Conservation (phyloP, 2,797 vertebrate genomes). For the Danio jaintianensis region DNA sequence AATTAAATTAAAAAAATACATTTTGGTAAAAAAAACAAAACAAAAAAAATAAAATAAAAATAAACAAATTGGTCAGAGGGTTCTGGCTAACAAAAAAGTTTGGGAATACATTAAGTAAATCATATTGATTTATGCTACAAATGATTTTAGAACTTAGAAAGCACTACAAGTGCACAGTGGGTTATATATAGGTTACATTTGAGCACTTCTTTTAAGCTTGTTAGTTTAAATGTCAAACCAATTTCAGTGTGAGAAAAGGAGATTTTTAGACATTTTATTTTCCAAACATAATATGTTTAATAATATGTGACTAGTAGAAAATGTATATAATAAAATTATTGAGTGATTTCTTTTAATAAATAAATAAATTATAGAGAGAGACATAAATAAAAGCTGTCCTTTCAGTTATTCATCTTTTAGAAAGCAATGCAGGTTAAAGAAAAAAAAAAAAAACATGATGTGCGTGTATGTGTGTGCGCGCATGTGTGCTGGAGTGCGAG, state of each 20-base stretch:
- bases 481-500: constrained; percentile 4
- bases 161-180: background rate
- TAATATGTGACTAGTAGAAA: too few species aligned
- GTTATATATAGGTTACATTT: background rate
- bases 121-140: background rate
- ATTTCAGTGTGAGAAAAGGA: background rate
- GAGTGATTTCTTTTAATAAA: constrained; percentile 7
- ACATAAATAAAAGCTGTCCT: constrained; percentile 6
- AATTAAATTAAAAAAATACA: too few species aligned
- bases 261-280: background rate
- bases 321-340: background rate
- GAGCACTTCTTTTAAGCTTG: background rate
- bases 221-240: constrained; percentile 3
- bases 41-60: too few species aligned
- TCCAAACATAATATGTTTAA: too few species aligned
- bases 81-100: background rate
- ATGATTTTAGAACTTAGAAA: background rate
- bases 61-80: too few species aligned
- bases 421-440: background rate
- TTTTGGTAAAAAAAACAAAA: too few species aligned
- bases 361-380: background rate
- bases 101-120: background rate
- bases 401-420: background rate
- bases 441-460: background rate
- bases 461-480: background rate